Percentiles rank a stretch among this genome's conserved stretches.
Conservation (phyloP, 64 coral and sea anemone genomes). For the Actinia equina region DNA sequence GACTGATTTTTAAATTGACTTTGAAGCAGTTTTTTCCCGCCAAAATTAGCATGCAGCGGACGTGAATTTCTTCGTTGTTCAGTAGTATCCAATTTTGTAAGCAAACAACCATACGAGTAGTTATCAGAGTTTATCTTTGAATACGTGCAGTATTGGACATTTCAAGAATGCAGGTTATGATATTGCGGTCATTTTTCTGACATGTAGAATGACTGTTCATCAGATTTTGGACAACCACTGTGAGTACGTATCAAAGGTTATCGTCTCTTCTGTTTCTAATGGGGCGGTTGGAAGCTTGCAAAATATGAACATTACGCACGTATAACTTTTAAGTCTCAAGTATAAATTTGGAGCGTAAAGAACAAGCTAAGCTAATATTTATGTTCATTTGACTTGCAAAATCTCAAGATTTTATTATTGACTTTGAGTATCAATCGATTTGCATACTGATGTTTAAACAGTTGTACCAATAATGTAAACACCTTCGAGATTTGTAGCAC, state of each 20-base stretch:
- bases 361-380: neutral
- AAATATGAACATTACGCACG: too few relatives aligned
- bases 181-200: too few relatives aligned
- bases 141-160: neutral
- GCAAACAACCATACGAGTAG: neutral
- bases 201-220: too few relatives aligned
- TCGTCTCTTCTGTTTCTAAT: too few relatives aligned
- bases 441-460: conserved; percentile 1
- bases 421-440: neutral
- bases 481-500: neutral
- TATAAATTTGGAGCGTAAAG: too few relatives aligned
- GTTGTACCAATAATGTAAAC: neutral
- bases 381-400: neutral
- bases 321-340: too few relatives aligned
- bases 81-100: neutral
- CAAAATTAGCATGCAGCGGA: neutral
- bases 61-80: neutral
- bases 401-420: neutral
- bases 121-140: neutral
- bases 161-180: neutral
- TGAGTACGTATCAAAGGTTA: too few relatives aligned
- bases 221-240: too few relatives aligned
- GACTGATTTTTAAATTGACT: neutral
- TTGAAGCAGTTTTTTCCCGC: neutral
- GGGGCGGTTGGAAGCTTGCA: too few relatives aligned